Evolutionary conservation across 2,888 invertebrate species (phyloP).

Genomic region (Phytoseiulus persimilis): DNA sequence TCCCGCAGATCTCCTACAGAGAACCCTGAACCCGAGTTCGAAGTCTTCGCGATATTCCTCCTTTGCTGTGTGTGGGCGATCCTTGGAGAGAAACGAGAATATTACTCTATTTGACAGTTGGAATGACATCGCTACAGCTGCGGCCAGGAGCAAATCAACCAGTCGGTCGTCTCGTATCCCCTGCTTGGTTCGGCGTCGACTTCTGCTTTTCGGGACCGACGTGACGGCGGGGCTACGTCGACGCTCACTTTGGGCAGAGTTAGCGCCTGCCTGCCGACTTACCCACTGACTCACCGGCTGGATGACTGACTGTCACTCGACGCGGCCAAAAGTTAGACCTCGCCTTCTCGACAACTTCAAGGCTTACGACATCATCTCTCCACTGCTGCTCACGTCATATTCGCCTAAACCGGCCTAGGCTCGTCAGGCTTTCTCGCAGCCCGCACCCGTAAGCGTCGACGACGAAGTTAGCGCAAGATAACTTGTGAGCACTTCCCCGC

Average conservation of each 20-base stretch:
- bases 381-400: neutral
- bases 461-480: neutral
- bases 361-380: conserved; percentile 5
- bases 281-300: neutral
- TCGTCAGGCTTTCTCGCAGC: neutral
- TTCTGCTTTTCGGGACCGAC: neutral
- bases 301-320: neutral
- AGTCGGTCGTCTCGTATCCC: neutral
- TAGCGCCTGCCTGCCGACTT: neutral
- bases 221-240: neutral
- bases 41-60: too few relatives aligned
- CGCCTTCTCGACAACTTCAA: neutral
- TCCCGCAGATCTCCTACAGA: too few relatives aligned
- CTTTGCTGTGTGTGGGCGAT: too few relatives aligned
- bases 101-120: neutral
- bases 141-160: neutral
- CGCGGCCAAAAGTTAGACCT: neutral
- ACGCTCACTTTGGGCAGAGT: neutral
- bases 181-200: neutral
- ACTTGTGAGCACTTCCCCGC: neutral
- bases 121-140: neutral
- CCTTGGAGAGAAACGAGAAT: too few relatives aligned
- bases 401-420: neutral
- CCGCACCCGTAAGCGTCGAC: neutral
- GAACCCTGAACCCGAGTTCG: too few relatives aligned